Evolutionary conservation across 2,797 vertebrate species (phyloP).

Genomic region (Enteromius unitaeniatus): DNA sequence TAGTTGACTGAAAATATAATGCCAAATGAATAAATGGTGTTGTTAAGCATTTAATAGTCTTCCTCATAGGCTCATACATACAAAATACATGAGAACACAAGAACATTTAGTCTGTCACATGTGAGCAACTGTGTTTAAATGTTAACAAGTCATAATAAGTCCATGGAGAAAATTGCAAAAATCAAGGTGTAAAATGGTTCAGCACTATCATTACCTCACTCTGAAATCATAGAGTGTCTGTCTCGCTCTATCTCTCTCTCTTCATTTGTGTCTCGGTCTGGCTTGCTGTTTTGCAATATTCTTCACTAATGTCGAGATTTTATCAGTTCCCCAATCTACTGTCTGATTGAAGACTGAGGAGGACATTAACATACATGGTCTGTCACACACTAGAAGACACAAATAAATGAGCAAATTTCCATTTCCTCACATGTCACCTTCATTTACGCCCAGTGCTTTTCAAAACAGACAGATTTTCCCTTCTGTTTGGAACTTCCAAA

Average conservation of each 20-base stretch:
- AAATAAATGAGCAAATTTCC: slow-evolving; percentile 66
- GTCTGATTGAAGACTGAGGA: slow-evolving; percentile 50
- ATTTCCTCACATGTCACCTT: slow-evolving; percentile 67
- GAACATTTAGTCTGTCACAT: slow-evolving; percentile 14
- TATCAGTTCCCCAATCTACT: slow-evolving; percentile 51
- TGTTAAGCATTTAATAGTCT: slow-evolving; percentile 14
- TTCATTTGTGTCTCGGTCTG: not conserved
- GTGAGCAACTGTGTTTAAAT: not conserved
- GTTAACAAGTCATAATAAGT: slow-evolving; percentile 21
- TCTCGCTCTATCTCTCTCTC: not conserved
- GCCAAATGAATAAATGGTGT: not conserved
- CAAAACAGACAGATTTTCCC: slow-evolving; percentile 51
- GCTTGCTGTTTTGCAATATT: slow-evolving; percentile 34
- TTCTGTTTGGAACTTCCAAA: slow-evolving; percentile 2
- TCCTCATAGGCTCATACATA: slow-evolving; percentile 2
- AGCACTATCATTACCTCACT: slow-evolving; percentile 5
- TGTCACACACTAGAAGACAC: slow-evolving; percentile 57
- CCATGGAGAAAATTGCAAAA: slow-evolving; percentile 28
- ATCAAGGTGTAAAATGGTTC: slow-evolving; percentile 30
- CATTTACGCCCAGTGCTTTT: slow-evolving; percentile 59
- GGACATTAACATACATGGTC: slow-evolving; percentile 63
- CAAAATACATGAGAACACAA: not conserved
- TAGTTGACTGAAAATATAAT: slow-evolving; percentile 9
- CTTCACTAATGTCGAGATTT: slow-evolving; percentile 41
- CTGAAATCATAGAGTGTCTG: slow-evolving; percentile 14